Conservation (phyloP, 37 sponge, comb jelly and placozoan genomes). For the Beroe forskalii region DNA sequence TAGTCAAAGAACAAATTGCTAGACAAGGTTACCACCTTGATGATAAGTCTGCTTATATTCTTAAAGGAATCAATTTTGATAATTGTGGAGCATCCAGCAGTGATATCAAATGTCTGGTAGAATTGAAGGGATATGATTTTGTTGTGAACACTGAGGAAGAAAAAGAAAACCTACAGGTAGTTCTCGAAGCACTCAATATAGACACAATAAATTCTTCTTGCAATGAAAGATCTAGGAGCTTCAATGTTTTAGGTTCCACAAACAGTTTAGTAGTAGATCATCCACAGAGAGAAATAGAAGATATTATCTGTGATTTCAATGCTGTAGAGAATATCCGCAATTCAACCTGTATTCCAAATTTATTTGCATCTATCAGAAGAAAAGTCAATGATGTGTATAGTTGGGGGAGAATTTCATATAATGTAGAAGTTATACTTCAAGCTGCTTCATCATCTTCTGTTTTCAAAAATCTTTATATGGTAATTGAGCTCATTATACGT, state of each 20-base stretch:
- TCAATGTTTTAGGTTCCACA: no score
- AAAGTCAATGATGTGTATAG: no score
- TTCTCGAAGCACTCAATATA: no score
- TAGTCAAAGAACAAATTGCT: neutral
- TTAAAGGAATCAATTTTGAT: neutral
- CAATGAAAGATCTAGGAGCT: no score
- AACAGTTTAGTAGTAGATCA: no score
- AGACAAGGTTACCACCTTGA: neutral
- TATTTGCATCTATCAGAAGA: no score
- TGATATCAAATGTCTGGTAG: neutral
- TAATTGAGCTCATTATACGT: neutral
- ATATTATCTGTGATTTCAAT: neutral
- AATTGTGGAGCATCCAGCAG: neutral
- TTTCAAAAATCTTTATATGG: slow-evolving; percentile 14
- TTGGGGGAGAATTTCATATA: no score
- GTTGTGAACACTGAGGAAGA: slow-evolving; percentile 19
- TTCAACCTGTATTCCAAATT: neutral
- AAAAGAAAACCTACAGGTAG: neutral
- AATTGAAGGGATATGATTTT: neutral
- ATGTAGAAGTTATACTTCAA: neutral
- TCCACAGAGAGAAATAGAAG: no score
- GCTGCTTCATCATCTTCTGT: neutral
- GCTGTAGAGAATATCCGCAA: neutral
- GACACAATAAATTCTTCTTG: no score
- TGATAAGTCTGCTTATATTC: neutral